Conservation (phyloP, 2,113 vertebrate species). For the Sorex araneus region DNA sequence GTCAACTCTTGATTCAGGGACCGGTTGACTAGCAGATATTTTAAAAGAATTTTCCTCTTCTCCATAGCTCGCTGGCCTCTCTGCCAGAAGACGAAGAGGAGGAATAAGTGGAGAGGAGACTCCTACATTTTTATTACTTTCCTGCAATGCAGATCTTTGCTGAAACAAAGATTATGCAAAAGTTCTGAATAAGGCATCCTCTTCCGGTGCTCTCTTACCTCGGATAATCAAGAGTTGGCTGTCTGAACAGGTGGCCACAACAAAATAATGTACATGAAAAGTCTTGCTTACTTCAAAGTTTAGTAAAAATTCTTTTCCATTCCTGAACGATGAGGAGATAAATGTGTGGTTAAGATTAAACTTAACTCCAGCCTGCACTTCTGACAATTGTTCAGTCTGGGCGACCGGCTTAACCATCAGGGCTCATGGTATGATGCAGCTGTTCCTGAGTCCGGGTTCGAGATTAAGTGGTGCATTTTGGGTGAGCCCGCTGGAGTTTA, state of each 20-base stretch:
- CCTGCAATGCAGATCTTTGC: slow-evolving; percentile 11
- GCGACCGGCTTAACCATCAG: slow-evolving; percentile 64
- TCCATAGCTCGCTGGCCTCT: not conserved
- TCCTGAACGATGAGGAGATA: slow-evolving; percentile 81
- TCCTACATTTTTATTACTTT: not conserved
- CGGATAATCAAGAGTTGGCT: slow-evolving; percentile 80
- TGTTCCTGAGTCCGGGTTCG: slow-evolving; percentile 73
- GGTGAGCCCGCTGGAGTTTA: slow-evolving; percentile 79
- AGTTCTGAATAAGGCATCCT: slow-evolving; percentile 45
- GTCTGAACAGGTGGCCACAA: slow-evolving; percentile 68
- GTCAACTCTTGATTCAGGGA: slow-evolving; percentile 76
- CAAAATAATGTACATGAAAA: slow-evolving; percentile 59
- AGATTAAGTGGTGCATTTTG: slow-evolving; percentile 78
- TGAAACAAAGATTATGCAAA: not conserved
- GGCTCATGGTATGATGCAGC: slow-evolving; percentile 70
- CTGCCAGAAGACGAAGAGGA: not conserved
- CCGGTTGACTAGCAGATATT: not conserved
- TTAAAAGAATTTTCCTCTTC: not conserved
- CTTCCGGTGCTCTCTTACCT: not conserved
- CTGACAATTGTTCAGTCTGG: slow-evolving; percentile 71
- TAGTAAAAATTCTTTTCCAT: slow-evolving; percentile 81
- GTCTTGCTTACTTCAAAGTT: slow-evolving; percentile 69
- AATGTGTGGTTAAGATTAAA: slow-evolving; percentile 70
- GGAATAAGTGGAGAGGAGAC: slow-evolving; percentile 3
- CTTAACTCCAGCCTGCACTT: slow-evolving; percentile 16